Percentiles rank a stretch among this genome's conserved stretches.
Conservation (phyloP, 2,888 invertebrate species). For the Apotomis betuletana region DNA sequence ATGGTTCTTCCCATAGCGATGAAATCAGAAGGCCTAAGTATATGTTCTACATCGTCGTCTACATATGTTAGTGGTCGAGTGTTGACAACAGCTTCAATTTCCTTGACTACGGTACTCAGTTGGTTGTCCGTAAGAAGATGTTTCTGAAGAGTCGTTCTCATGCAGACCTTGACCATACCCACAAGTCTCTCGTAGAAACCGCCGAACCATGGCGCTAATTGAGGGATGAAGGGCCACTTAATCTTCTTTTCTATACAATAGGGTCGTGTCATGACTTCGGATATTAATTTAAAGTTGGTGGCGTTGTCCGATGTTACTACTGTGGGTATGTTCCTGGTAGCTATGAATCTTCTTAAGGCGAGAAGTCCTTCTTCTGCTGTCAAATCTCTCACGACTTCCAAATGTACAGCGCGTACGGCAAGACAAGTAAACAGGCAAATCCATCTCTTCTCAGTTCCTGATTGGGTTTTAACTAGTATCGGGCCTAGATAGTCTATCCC, state of each 20-base stretch:
- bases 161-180: no score
- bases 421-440: constrained; percentile 9
- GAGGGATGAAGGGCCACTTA: constrained; percentile 42
- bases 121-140: no score
- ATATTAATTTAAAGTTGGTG: constrained; percentile 36
- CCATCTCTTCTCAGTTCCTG: constrained; percentile 9
- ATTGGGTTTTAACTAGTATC: background rate
- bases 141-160: no score
- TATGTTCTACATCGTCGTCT: no score
- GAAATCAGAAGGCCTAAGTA: no score
- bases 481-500: constrained; percentile 15
- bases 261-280: constrained; percentile 30
- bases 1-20: no score
- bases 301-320: constrained; percentile 43
- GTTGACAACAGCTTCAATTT: no score
- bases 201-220: no score
- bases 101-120: no score
- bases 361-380: constrained; percentile 41
- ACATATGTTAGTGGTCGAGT: no score
- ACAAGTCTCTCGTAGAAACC: no score
- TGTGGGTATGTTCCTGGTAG: constrained; percentile 26
- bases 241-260: constrained; percentile 41
- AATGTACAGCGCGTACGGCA: constrained; percentile 34
- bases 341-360: constrained; percentile 32
- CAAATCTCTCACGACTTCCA: constrained; percentile 38